These are phyloP conservation scores for Esox masquinongy DNA, from an alignment of 2,797 vertebrate genomes.

Conservation along the genomic window DNA sequence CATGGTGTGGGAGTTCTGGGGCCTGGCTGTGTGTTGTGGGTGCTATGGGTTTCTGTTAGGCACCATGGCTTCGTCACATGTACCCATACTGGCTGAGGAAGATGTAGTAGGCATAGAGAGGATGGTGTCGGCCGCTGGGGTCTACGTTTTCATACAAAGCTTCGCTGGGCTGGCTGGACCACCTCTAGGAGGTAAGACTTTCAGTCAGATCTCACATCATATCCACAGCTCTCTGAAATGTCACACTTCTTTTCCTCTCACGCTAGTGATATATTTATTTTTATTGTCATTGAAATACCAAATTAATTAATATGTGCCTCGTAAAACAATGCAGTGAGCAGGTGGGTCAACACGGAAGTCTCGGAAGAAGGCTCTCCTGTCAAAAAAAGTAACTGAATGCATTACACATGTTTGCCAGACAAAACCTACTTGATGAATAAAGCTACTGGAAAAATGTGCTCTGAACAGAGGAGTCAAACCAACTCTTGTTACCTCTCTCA, in stretches of 20 bases:
- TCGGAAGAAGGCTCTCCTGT: too few relatives aligned
- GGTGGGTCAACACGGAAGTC: too few relatives aligned
- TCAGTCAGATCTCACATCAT: background rate
- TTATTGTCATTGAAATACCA: background rate
- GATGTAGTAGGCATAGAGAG: conserved; percentile 90
- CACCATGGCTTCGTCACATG: conserved; percentile 86
- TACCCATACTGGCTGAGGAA: conserved; percentile 92
- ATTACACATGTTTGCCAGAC: too few relatives aligned
- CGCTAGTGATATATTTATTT: background rate
- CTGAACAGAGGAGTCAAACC: too few relatives aligned
- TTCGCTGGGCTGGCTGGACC: conserved; percentile 92
- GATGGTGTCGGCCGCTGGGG: conserved; percentile 92
- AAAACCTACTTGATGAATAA: too few relatives aligned
- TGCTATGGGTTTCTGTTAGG: conserved; percentile 92
- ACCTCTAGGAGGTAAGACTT: conserved; percentile 87
- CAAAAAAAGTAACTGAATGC: too few relatives aligned
- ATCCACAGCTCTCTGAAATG: background rate
- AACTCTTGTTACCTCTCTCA: too few relatives aligned
- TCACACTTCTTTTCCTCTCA: background rate
- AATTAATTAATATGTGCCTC: background rate
- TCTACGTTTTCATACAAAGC: conserved; percentile 95
- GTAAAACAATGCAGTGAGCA: background rate
- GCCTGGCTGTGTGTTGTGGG: conserved; percentile 84
- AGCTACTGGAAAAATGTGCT: too few relatives aligned
- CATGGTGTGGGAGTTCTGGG: conserved; percentile 83